Percentiles rank a stretch among this genome's conserved stretches.
These are phyloP conservation scores for Cyrtonyx montezumae DNA, from an alignment of 2,113 vertebrate genomes.

Conservation along the genomic window DNA sequence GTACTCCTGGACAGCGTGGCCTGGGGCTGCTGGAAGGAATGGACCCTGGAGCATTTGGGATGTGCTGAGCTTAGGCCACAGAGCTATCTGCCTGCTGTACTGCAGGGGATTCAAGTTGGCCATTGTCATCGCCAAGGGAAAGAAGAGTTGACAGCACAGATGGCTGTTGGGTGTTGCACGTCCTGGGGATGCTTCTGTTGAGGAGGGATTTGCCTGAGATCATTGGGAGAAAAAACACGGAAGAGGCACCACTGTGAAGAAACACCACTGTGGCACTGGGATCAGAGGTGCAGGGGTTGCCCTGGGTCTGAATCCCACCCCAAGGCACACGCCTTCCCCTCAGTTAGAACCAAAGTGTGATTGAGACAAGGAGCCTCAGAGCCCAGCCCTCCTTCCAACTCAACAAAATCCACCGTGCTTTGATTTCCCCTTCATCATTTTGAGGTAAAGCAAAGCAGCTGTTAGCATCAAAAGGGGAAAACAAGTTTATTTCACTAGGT, in stretches of 20 bases:
- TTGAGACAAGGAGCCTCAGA: neutral
- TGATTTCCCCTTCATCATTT: neutral
- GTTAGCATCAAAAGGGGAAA: neutral
- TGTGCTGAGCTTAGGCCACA: neutral
- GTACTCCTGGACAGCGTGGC: neutral
- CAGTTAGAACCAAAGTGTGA: neutral
- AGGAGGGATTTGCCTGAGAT: neutral
- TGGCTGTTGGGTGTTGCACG: accelerated
- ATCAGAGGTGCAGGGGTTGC: neutral
- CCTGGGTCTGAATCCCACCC: neutral
- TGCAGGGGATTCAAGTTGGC: neutral
- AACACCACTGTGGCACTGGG: neutral
- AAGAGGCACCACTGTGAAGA: neutral
- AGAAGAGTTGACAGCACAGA: neutral
- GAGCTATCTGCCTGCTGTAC: neutral
- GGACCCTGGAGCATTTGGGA: too few relatives aligned
- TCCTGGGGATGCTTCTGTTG: accelerated
- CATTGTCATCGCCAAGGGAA: neutral
- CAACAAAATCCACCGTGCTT: neutral
- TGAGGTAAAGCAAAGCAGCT: neutral
- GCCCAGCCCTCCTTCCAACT: neutral
- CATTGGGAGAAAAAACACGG: accelerated
- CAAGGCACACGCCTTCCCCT: accelerated
- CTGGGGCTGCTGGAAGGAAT: neutral
- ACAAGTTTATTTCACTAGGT: neutral